Percentiles rank a stretch among this genome's conserved stretches.
Conservation (phyloP, 2,797 vertebrate genomes). For the Phalanger gymnotis region DNA sequence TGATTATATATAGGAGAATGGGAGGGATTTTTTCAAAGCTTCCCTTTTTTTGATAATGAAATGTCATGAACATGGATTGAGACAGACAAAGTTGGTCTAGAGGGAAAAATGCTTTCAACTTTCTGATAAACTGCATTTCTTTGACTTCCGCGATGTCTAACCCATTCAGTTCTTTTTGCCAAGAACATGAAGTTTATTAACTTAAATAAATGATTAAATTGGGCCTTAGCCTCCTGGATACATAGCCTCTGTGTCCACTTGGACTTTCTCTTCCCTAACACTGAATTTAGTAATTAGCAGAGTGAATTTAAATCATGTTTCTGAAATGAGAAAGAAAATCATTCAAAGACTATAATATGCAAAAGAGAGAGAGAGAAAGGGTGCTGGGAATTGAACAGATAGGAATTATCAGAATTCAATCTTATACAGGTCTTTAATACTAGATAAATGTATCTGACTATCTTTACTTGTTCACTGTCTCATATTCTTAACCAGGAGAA, state of each 20-base stretch:
- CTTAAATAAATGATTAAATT: conserved; percentile 77
- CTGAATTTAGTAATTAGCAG: conserved; percentile 74
- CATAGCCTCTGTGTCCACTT: conserved; percentile 65
- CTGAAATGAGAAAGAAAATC: conserved; percentile 72
- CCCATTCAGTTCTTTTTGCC: conserved; percentile 67
- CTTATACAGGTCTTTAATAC: conserved; percentile 22
- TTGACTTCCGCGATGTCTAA: conserved; percentile 74
- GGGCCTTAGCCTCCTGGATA: conserved; percentile 47
- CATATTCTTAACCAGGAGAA: conserved; percentile 29
- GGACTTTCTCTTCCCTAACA: conserved; percentile 71
- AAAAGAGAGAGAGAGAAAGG: conserved; percentile 53
- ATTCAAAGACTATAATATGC: conserved; percentile 61
- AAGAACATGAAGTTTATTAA: conserved; percentile 74
- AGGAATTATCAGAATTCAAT: conserved; percentile 7
- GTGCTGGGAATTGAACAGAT: conserved; percentile 43
- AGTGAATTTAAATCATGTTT: conserved; percentile 74
- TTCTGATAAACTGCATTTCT: conserved; percentile 55
- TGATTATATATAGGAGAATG: conserved; percentile 66
- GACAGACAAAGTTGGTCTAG: conserved; percentile 53
- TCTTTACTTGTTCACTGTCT: conserved; percentile 33
- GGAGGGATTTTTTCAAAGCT: conserved; percentile 67
- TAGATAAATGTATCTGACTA: neutral
- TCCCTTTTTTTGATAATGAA: conserved; percentile 74
- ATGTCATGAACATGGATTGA: conserved; percentile 61
- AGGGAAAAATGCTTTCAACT: conserved; percentile 66